Evolutionary conservation across 2,797 vertebrate genomes (phyloP).

Genomic region (Trichosurus vulpecula): DNA sequence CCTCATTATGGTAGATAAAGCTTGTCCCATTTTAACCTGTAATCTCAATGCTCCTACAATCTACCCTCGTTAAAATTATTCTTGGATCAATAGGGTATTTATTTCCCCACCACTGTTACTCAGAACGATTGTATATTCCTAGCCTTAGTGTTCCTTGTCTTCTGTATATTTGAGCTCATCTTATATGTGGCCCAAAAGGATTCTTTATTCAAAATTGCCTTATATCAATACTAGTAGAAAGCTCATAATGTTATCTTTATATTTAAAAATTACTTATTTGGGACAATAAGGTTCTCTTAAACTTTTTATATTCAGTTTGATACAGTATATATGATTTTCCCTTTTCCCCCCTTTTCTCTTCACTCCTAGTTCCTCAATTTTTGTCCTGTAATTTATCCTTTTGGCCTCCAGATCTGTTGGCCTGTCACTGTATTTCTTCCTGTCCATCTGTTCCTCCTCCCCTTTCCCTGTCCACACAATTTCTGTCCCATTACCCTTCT

Average conservation of each 20-base stretch:
- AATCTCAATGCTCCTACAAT: background rate
- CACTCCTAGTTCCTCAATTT: background rate
- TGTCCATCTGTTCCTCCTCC: background rate
- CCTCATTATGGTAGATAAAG: background rate
- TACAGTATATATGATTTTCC: background rate
- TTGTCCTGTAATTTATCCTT: background rate
- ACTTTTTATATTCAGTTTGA: background rate
- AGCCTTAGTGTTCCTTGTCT: constrained; percentile 12
- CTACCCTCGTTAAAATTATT: background rate
- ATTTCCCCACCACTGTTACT: constrained; percentile 19
- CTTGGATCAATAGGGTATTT: constrained; percentile 52
- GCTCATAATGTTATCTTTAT: background rate
- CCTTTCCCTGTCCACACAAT: background rate
- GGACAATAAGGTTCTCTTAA: background rate
- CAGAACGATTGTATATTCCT: background rate
- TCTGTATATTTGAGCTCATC: constrained; percentile 10
- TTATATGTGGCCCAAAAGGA: background rate
- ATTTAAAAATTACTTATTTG: constrained; percentile 1
- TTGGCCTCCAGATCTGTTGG: background rate
- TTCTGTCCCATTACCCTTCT: constrained; percentile 32
- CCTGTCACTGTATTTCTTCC: constrained; percentile 1
- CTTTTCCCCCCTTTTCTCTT: background rate
- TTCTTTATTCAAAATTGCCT: constrained; percentile 11
- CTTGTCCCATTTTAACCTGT: background rate
- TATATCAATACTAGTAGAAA: background rate